Evolutionary conservation across 2,797 vertebrate genomes (phyloP).

Genomic region (Harpagifer antarcticus): DNA sequence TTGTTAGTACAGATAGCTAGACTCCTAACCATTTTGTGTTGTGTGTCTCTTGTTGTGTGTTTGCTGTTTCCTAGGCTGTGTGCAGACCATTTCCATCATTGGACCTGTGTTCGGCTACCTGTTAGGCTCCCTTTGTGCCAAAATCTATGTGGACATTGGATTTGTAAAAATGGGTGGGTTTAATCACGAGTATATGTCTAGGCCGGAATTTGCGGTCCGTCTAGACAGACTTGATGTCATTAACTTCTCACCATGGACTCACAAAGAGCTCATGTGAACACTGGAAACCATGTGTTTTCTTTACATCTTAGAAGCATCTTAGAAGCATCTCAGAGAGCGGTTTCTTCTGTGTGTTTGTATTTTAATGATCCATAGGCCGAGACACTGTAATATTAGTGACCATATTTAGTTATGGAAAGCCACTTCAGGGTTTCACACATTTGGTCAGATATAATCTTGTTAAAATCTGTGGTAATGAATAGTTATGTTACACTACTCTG

Average conservation of each 20-base stretch:
- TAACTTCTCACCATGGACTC: not conserved
- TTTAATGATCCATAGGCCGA: not conserved
- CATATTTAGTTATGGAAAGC: not conserved
- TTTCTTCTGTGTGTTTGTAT: slow-evolving; percentile 5
- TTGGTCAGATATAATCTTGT: not conserved
- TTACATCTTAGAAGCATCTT: too few species aligned
- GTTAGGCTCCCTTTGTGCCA: slow-evolving; percentile 88
- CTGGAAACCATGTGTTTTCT: not conserved
- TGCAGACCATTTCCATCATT: slow-evolving; percentile 89
- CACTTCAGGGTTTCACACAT: not conserved
- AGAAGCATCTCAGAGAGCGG: not conserved
- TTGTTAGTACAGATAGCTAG: not conserved
- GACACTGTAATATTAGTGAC: not conserved
- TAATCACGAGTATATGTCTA: not conserved
- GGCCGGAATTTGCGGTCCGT: not conserved
- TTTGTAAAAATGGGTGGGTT: slow-evolving; percentile 91
- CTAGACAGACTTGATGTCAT: not conserved
- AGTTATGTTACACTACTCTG: not conserved
- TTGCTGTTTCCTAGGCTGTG: slow-evolving; percentile 79
- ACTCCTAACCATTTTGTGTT: not conserved
- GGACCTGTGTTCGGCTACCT: slow-evolving; percentile 90
- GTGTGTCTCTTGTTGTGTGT: slow-evolving; percentile 29
- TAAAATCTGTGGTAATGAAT: not conserved
- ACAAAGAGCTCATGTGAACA: not conserved
- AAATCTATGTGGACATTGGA: slow-evolving; percentile 92